Evolutionary conservation across 2,888 invertebrate genomes (phyloP), one percentile per base, ranked within the genome.

Genomic region (Lasioglossum malachurum): DNA sequence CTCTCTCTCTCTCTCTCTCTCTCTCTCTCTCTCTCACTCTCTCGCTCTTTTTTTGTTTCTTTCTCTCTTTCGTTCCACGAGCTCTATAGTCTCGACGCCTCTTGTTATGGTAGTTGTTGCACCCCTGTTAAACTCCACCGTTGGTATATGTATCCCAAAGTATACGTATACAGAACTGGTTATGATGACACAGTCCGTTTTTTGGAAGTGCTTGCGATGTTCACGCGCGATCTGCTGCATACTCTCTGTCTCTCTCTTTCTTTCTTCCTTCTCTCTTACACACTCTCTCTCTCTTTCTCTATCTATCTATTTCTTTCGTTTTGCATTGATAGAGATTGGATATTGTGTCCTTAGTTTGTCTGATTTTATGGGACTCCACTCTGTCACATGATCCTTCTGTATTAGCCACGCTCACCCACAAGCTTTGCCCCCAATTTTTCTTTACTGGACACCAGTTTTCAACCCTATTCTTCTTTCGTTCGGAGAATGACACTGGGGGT

Each of bases 51-150:
- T 44, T 53, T 53, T n/a, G 5, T 80, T 31, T 53, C 75, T 10
- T 4, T 1, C 27, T 64, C 27, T 73, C 23, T 71, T 69, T 80
- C 75, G 41, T 75, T 78, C 57, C 38, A 53, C 83, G 73, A 80
- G 72, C 72, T 78, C 80, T 53, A 35, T 46, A 53, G 71, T 38
- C 69, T 67, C 75, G 77, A 77, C 74, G 75, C 76, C 67, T 77
- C 75, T 75, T 80, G 78, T 83, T 80, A 80, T 83, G 86, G 86
- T 87, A 86, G 87, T 83, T 86, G 82, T 87, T 87, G 86, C 86
- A 87, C 80, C 67, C 83, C 46, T 86, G 85, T 86, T 82, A 41
- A n/a, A 74, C 69, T 57, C 73, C n/a, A 71, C 73, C 16, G 19
- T 67, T 67, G 31, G 35, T 67, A 35, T 67, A 35, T 67, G 35